phyloP scores from a whole-genome alignment of 2,888 invertebrate species.

The Protonemura montana region DNA sequence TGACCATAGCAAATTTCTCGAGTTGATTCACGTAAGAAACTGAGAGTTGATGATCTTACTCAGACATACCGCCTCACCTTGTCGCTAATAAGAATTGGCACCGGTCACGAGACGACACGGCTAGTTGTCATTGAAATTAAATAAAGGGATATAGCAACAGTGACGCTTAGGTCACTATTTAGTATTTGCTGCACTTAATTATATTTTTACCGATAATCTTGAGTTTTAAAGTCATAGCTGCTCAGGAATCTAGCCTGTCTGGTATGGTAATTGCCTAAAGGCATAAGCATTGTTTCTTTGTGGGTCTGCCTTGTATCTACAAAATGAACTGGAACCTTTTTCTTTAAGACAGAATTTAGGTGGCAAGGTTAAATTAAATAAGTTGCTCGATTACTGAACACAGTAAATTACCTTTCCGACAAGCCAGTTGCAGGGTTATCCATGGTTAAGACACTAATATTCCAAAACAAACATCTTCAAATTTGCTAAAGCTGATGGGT shows the following conservation, averaged over 20 bases:
- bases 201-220: not conserved
- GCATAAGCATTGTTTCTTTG: conserved; percentile 31
- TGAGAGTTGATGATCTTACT: not conserved
- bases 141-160: not conserved
- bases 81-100: not conserved
- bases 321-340: not conserved
- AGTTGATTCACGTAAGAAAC: not conserved
- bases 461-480: conserved; percentile 50
- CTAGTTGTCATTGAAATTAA: not conserved
- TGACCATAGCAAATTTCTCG: not conserved
- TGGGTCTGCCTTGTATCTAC: not conserved
- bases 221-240: not conserved
- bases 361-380: not conserved
- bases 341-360: not conserved
- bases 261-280: conserved; percentile 26
- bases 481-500: not conserved
- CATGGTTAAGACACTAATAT: conserved; percentile 50
- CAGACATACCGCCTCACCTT: not conserved
- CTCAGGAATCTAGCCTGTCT: conserved; percentile 19
- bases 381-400: not conserved
- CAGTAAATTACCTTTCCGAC: conserved; percentile 52
- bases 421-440: conserved; percentile 53
- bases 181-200: not conserved
- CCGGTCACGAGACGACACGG: not conserved
- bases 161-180: not conserved